Conservation (phyloP, 1,140 invertebrate species). For the Pinna nobilis region DNA sequence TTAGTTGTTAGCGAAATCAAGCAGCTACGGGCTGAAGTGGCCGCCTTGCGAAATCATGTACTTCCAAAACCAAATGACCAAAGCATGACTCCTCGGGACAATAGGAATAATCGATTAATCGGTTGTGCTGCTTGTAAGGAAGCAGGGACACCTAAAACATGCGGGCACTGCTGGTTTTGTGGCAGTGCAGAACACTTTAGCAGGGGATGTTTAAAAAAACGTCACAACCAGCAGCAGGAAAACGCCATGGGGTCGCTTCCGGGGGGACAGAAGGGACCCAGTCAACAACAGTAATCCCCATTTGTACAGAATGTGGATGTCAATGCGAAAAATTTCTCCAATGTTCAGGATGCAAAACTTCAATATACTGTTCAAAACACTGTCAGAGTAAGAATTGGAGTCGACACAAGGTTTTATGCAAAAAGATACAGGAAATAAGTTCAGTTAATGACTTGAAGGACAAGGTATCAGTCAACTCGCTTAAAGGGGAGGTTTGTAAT, state of each 20-base stretch:
- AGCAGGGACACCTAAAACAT: background rate
- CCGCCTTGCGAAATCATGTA: no score
- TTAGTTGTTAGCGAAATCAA: background rate
- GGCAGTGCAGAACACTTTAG: conserved; percentile 15
- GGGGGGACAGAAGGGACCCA: conserved; percentile 2
- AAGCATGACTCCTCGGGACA: no score
- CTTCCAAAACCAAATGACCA: no score
- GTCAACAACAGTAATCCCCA: background rate
- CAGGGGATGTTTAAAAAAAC: conserved; percentile 3
- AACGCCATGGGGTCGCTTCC: background rate
- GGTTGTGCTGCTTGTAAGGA: background rate
- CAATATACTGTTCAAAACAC: no score
- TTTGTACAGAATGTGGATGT: background rate
- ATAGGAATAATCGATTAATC: no score
- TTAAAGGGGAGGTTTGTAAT: no score
- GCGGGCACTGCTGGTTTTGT: conserved; percentile 20
- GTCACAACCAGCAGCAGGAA: background rate
- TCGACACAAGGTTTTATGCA: background rate
- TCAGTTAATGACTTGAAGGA: no score
- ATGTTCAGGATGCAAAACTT: no score
- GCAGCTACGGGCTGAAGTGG: conserved; percentile 5
- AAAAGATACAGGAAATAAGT: no score
- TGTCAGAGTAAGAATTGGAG: background rate
- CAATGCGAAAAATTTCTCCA: no score
- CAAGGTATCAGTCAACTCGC: no score